phyloP scores from a whole-genome alignment of 2,113 vertebrate species.

The Pterocles orientalis region DNA sequence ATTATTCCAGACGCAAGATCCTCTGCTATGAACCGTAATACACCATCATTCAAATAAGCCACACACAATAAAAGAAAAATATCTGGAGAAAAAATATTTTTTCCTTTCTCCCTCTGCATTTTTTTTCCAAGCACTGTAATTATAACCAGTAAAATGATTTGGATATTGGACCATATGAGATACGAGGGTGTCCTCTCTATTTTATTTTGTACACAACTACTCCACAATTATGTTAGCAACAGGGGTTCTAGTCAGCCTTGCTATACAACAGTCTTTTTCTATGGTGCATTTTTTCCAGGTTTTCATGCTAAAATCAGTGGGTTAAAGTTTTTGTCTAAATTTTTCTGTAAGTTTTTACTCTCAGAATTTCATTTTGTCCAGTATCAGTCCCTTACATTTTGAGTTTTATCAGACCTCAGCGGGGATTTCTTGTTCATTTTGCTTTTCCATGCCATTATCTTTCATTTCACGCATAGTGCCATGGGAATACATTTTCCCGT shows the following conservation, averaged over 20 bases:
- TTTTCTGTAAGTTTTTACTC: not conserved
- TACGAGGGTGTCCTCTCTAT: not conserved
- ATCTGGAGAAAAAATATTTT: not conserved
- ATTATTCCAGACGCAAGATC: conserved; percentile 62
- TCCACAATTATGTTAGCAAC: not conserved
- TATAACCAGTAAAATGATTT: conserved; percentile 18
- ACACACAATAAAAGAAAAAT: conserved; percentile 46
- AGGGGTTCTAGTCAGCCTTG: not conserved
- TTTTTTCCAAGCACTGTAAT: conserved; percentile 30
- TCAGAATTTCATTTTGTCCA: not conserved
- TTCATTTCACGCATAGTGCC: not conserved
- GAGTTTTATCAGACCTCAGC: not conserved
- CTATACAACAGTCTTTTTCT: not conserved
- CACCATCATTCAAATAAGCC: conserved; percentile 55
- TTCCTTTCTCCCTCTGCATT: not conserved
- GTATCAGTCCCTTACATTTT: not conserved
- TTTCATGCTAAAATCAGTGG: not conserved
- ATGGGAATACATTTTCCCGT: not conserved
- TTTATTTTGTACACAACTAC: conserved; percentile 16
- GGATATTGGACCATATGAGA: not conserved
- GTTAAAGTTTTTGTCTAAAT: not conserved
- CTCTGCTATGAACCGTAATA: conserved; percentile 19
- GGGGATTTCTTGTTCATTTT: not conserved
- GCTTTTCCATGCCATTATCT: not conserved
- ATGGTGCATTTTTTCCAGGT: not conserved